These are phyloP conservation scores for Diuraphis noxia DNA, from an alignment of 1,140 invertebrate species.

Conservation along the genomic window DNA sequence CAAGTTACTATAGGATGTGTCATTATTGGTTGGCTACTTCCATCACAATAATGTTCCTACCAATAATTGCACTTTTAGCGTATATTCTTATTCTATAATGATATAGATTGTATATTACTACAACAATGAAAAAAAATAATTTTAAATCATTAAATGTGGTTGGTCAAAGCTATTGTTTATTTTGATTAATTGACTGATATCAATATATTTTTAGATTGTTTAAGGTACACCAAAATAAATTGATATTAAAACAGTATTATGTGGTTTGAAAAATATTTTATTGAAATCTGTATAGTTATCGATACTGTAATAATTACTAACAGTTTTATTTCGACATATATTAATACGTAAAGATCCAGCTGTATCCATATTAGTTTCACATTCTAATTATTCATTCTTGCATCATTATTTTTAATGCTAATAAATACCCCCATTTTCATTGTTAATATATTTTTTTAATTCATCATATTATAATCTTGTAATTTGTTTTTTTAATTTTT, in stretches of 20 bases:
- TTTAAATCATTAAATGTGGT: no score
- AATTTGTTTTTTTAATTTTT: neutral
- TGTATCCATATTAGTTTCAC: neutral
- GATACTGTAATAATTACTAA: neutral
- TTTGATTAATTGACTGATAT: no score
- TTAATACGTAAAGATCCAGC: neutral
- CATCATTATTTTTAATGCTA: neutral
- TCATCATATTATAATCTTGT: neutral
- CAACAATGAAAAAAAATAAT: no score
- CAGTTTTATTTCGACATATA: neutral
- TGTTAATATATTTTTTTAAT: neutral
- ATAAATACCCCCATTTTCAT: neutral
- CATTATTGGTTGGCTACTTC: no score
- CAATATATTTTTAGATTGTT: no score
- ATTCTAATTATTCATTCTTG: neutral
- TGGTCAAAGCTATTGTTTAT: no score
- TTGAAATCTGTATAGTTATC: neutral
- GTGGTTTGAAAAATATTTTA: neutral
- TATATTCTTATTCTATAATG: no score
- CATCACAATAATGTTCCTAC: no score
- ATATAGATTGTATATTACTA: no score
- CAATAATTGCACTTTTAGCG: no score
- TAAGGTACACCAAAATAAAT: neutral
- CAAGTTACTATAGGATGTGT: no score
- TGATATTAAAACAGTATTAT: neutral